Evolutionary conservation across 2,113 vertebrate genomes (phyloP).

Genomic region (Psittacara wagleri): DNA sequence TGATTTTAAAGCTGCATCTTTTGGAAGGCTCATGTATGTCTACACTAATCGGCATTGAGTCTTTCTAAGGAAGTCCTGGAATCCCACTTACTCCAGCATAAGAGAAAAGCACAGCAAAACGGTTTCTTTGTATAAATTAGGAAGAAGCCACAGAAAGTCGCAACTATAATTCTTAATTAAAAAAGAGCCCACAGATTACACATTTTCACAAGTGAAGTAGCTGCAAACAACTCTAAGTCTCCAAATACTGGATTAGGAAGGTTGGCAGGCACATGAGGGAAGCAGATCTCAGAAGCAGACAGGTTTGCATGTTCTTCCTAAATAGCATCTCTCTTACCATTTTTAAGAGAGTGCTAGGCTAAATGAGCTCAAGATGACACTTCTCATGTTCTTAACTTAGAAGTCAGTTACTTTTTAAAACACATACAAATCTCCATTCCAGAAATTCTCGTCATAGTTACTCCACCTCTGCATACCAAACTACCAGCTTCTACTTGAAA

Average conservation of each 20-base stretch:
- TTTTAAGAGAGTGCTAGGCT: neutral
- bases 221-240: neutral
- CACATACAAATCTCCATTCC: neutral
- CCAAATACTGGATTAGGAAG: neutral
- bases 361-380: neutral
- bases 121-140: neutral
- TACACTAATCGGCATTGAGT: accelerated
- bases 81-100: neutral
- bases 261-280: neutral
- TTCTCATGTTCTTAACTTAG: neutral
- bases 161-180: neutral
- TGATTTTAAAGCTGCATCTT: neutral
- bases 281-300: neutral
- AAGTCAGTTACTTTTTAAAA: neutral
- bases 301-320: neutral
- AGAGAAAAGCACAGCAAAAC: neutral
- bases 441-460: neutral
- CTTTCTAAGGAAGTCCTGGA: neutral
- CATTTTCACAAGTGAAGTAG: neutral
- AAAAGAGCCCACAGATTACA: neutral
- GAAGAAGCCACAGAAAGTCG: neutral
- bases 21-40: neutral
- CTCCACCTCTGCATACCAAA: neutral
- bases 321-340: neutral
- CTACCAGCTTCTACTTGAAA: neutral